These are phyloP conservation scores for Saturnia japonica DNA, from an alignment of 2,888 invertebrate species.

Conservation along the genomic window DNA sequence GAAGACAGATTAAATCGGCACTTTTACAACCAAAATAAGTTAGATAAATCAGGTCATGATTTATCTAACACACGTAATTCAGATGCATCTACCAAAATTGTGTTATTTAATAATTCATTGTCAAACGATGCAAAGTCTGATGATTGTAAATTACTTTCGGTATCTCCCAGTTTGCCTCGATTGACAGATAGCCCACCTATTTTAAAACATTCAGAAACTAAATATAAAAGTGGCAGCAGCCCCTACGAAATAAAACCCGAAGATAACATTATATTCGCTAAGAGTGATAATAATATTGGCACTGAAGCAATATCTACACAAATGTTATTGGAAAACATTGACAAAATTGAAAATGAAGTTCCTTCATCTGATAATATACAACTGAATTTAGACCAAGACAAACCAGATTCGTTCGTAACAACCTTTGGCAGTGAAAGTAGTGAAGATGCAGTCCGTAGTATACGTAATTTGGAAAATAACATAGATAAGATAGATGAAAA, in stretches of 20 bases:
- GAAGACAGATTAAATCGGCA: conserved; percentile 88
- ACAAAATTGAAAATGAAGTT: conserved; percentile 71
- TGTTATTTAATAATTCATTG: conserved; percentile 66
- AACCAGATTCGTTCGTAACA: conserved; percentile 32
- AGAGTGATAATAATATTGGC: conserved; percentile 36
- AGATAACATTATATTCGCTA: neutral
- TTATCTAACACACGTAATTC: conserved; percentile 41
- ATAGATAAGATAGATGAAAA: conserved; percentile 54
- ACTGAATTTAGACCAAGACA: conserved; percentile 31
- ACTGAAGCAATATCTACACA: conserved; percentile 69
- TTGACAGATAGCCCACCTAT: conserved; percentile 84
- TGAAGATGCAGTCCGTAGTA: conserved; percentile 75
- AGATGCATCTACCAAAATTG: conserved; percentile 56
- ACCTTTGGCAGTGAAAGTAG: conserved; percentile 73
- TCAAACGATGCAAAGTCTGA: conserved; percentile 58
- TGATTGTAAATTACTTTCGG: conserved; percentile 62
- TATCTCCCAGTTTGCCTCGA: conserved; percentile 84
- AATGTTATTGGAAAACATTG: conserved; percentile 61
- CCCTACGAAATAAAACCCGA: conserved; percentile 1
- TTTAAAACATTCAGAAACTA: conserved; percentile 41
- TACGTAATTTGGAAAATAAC: conserved; percentile 42
- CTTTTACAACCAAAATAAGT: conserved; percentile 83
- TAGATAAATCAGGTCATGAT: conserved; percentile 50
- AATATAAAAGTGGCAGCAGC: conserved; percentile 25
- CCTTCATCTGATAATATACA: conserved; percentile 37